These are phyloP conservation scores for Danionella cerebrum DNA, from an alignment of 2,113 vertebrate species.

Conservation along the genomic window DNA sequence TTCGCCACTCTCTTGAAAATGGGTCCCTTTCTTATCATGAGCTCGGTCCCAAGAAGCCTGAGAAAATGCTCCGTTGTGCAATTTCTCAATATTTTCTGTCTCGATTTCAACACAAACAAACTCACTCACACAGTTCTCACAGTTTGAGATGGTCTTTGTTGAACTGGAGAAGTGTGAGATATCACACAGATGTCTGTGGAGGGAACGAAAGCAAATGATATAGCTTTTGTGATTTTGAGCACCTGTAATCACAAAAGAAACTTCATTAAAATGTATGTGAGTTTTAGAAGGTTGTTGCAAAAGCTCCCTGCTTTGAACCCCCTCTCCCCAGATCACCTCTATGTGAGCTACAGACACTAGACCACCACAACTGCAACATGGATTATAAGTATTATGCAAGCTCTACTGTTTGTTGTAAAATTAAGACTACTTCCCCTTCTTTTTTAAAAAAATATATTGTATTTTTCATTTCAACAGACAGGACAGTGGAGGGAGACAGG, in stretches of 20 bases:
- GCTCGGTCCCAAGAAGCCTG: neutral
- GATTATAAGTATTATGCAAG: too few species aligned
- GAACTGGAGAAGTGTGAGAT: conserved; percentile 34
- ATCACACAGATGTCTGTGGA: neutral
- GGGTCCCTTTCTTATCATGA: neutral
- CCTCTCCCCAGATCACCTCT: too few species aligned
- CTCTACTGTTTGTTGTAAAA: too few species aligned
- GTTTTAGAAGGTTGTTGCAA: too few species aligned
- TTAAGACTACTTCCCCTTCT: too few species aligned
- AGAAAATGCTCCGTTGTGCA: neutral
- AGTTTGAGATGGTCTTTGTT: conserved; percentile 22
- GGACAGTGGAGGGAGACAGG: too few species aligned
- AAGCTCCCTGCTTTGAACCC: too few species aligned
- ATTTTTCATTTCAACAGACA: too few species aligned
- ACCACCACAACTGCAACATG: too few species aligned
- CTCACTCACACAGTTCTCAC: conserved; percentile 13
- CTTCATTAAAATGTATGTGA: too few species aligned
- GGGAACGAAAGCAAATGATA: neutral
- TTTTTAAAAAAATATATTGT: too few species aligned
- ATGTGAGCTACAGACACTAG: too few species aligned
- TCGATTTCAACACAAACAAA: conserved; percentile 12
- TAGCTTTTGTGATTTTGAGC: neutral
- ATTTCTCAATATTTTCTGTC: conserved; percentile 26
- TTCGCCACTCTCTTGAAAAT: neutral
- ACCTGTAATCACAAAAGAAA: neutral